Evolutionary conservation across 2,797 vertebrate genomes (phyloP), one percentile per base, ranked within the genome.

Genomic region (Alca torda): DNA sequence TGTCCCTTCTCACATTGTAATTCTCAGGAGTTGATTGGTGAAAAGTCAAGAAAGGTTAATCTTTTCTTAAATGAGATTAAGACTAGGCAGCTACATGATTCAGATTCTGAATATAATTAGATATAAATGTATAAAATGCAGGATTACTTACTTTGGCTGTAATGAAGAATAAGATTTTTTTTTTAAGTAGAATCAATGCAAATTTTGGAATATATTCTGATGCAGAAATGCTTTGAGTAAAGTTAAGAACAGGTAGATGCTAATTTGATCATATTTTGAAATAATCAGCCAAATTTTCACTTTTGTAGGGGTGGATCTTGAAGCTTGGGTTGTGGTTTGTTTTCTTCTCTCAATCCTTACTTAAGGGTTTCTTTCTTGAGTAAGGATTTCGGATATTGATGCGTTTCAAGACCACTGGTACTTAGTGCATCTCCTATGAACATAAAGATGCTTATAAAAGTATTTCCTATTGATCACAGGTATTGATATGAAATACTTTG

Each of bases 21-120:
- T 88, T 93, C 77, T 67, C 70, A 53, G 14, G 88, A 89, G 93
- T 39, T 89, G 94, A 84, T 83, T 96, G 92, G 84, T 89, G 86
- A 96, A 75, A 90, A 96, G 94, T 87, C 86, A 87, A 65, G 93
- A 64, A 90, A 96, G 95, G 92, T 94, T 96, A 93, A 97, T 96
- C 90, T 95, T 92, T 60, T 43, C 92, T 84, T 84, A 87, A 93
- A 86, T 63, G 76, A 69, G 84, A 91, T 97, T 94, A 93, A 91
- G 46, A 30, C 35, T 39, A 13, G 51, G 46, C 77, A 81, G 76
- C 79, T 91, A 76, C 46, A 53, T 33, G 76, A 43, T 91, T 94
- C 73, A 46, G 69, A 70, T 82, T 91, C 61, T 48, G 16, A 70
- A 91, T 69, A 31, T 65, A 78, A 92, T 93, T 89, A 88, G 54